These are phyloP conservation scores for Agapostemon virescens DNA, from an alignment of 2,888 invertebrate genomes.

Conservation along the genomic window DNA sequence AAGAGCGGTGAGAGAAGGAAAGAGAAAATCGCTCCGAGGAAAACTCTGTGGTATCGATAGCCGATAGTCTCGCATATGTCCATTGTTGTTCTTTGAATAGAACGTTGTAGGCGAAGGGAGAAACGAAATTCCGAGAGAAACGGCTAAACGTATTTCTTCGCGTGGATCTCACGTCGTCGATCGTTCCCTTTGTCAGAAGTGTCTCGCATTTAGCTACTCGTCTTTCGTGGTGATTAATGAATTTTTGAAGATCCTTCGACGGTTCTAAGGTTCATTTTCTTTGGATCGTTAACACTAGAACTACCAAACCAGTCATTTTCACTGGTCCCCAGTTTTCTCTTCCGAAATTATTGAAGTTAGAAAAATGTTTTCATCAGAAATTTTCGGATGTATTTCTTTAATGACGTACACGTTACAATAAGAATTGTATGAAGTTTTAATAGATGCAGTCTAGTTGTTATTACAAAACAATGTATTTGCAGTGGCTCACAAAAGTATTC, in stretches of 20 bases:
- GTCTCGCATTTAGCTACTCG: constrained; percentile 26
- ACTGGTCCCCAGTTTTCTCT: no score
- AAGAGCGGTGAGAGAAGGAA: not conserved
- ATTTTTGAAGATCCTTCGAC: not conserved
- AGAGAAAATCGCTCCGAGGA: constrained; percentile 5
- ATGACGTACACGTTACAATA: no score
- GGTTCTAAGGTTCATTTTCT: constrained; percentile 17
- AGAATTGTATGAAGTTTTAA: no score
- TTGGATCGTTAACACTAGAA: not conserved
- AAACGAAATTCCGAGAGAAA: constrained; percentile 20
- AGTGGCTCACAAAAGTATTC: no score
- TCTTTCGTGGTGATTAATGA: constrained; percentile 59
- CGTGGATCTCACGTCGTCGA: not conserved
- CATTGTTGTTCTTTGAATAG: constrained; percentile 10
- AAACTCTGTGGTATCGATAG: constrained; percentile 29
- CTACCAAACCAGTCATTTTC: no score
- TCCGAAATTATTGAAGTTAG: no score
- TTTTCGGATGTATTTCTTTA: no score
- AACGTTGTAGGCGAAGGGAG: constrained; percentile 22
- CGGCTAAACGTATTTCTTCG: constrained; percentile 11
- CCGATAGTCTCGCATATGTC: not conserved
- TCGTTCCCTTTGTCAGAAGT: constrained; percentile 20
- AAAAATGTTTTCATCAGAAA: no score
- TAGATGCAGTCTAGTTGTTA: no score
- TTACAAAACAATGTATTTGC: no score